Base-by-base conservation (phyloP, 2,888 invertebrate genomes). In the Apotomis turbidana region DNA sequence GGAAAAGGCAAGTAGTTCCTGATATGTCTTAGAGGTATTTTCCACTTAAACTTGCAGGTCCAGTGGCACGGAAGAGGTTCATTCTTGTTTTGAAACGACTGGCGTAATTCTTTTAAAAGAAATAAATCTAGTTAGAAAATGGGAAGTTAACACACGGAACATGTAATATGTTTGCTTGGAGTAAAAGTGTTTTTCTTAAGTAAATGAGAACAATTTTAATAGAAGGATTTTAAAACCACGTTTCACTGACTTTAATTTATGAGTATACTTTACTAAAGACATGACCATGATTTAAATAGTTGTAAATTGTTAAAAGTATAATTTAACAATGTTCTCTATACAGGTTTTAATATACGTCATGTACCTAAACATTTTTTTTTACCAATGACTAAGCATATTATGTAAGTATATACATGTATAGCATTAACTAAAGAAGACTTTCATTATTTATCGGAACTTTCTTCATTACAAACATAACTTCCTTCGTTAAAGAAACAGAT, bases 121-220 rank as follows among this genome's bases (percentile, higher is more conserved):
- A 86, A 88, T 90, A 90, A 88, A 92, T 87, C 90, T 90, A 81
- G 92, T 93, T 92, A 91, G 93, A 93, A 93, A 93, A 92, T 92
- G 85, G 91, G 92, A 91, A 93, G 88, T 87, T 83, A 82, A 85
- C 83, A 81, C 83, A 82, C 81, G 83, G 80, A 85, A 90, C 91
- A 82, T 82, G 90, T 80, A 79, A 85, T 75, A 82, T 55, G 83
- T 85, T 82, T 70, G 75, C 78, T 80, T 76, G 75, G 73, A 83
- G 87, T 82, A 85, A 83, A 83, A 85, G 85, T 85, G 88, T 85
- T 85, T 83, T 80, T 80, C 81, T 78, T 81, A 78, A 76, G 74
- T 73, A 73, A 76, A 76, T 75, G 12, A 55, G 4, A 61, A 41
- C 27, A n/a, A 49, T 57, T 57, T 57, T 46, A 27, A 27, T 27